Percentiles rank a stretch among this genome's conserved stretches.
Evolutionary conservation across 2,113 vertebrate genomes (phyloP).

Genomic region (Brachirus orientalis): DNA sequence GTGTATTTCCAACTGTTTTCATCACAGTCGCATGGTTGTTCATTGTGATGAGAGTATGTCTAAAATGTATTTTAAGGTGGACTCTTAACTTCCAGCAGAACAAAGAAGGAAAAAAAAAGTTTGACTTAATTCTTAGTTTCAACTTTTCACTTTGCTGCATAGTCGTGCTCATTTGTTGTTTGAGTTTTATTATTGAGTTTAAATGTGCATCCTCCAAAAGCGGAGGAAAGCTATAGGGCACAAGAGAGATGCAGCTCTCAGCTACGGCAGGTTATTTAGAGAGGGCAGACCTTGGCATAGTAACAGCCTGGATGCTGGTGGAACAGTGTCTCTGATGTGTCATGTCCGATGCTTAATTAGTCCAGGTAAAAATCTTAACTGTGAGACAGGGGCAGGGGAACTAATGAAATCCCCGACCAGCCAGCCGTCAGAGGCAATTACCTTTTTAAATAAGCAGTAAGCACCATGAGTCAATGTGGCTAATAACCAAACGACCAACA

Average conservation of each 20-base stretch:
- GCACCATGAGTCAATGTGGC: constrained; percentile 14
- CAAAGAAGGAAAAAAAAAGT: too few species aligned
- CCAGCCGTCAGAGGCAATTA: constrained; percentile 45
- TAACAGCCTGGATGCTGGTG: constrained; percentile 18
- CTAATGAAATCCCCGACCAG: constrained; percentile 36
- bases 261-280: constrained; percentile 1
- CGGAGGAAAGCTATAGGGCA: not conserved
- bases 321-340: constrained; percentile 40
- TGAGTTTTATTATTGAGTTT: not conserved
- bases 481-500: constrained; percentile 23
- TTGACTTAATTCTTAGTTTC: too few species aligned
- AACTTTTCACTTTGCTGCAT: not conserved
- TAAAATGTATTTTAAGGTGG: too few species aligned
- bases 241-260: not conserved
- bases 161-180: not conserved
- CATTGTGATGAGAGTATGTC: too few species aligned
- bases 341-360: constrained; percentile 52
- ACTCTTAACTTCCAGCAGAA: too few species aligned
- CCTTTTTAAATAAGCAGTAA: constrained; percentile 41
- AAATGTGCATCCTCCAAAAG: too few species aligned
- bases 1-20: too few species aligned
- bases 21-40: too few species aligned
- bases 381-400: not conserved
- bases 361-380: constrained; percentile 56
- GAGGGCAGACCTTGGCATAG: constrained; percentile 39